These are phyloP conservation scores for Crepidodera aurea DNA, from an alignment of 2,888 invertebrate genomes.

Conservation along the genomic window DNA sequence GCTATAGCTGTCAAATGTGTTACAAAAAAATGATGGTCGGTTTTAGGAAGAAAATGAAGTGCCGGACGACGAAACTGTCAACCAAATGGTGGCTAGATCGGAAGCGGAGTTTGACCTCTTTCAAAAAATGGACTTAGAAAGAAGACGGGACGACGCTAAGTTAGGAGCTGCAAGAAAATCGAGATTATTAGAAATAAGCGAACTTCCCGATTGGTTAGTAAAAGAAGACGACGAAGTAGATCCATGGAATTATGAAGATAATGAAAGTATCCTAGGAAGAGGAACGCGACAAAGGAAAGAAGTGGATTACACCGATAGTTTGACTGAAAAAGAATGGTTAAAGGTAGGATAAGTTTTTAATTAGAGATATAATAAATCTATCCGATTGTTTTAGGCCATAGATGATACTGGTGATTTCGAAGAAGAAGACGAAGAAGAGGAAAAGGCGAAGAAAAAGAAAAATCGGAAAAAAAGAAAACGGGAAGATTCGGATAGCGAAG, in stretches of 20 bases:
- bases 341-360: conserved; percentile 62
- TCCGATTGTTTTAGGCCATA: conserved; percentile 65
- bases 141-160: conserved; percentile 78
- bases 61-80: conserved; percentile 98
- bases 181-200: conserved; percentile 91
- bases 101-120: conserved; percentile 95
- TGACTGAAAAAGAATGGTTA: conserved; percentile 99
- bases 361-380: too few relatives aligned
- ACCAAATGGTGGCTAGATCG: conserved; percentile 97
- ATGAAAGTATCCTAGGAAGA: conserved; percentile 84
- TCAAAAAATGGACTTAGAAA: conserved; percentile 91
- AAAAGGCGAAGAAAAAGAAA: conserved; percentile 67
- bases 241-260: conserved; percentile 62
- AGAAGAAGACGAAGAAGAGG: conserved; percentile 76
- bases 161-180: conserved; percentile 71
- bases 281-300: conserved; percentile 95
- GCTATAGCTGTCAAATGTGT: too few relatives aligned
- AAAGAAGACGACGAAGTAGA: conserved; percentile 84
- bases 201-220: conserved; percentile 95
- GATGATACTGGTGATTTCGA: conserved; percentile 87
- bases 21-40: too few relatives aligned
- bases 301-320: conserved; percentile 96
- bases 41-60: conserved; percentile 83
- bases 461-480: conserved; percentile 65
- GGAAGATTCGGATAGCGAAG: conserved; percentile 59